A percentile compares a stretch with the other conserved stretches of the same genome.
phyloP scores from a whole-genome alignment of 2,113 vertebrate genomes.

The Saguinus midas region DNA sequence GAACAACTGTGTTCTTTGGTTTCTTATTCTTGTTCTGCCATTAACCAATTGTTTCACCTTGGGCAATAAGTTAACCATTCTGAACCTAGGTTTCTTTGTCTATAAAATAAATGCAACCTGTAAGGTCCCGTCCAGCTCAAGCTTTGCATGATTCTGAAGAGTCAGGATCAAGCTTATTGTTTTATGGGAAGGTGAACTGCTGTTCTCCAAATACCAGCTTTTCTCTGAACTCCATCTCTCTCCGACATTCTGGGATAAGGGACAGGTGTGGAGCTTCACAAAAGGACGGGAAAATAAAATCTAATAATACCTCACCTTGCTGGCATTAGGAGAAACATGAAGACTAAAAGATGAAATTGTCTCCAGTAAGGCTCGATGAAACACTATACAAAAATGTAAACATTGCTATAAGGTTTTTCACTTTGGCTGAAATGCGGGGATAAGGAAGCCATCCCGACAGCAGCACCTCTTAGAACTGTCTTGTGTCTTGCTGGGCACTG shows the following conservation, averaged over 20 bases:
- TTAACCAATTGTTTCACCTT: not conserved
- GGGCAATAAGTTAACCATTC: not conserved
- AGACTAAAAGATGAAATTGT: not conserved
- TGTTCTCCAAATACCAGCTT: not conserved
- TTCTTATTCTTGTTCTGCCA: not conserved
- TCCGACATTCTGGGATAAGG: not conserved
- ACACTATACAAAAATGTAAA: not conserved
- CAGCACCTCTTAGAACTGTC: not conserved
- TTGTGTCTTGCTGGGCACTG: not conserved
- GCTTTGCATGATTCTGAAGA: not conserved
- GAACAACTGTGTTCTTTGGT: not conserved
- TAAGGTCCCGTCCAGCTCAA: not conserved
- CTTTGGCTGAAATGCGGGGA: not conserved
- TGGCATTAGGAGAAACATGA: not conserved
- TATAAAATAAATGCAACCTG: not conserved
- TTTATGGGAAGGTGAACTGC: not conserved
- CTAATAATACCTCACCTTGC: not conserved
- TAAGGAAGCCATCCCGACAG: not conserved
- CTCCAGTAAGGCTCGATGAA: not conserved
- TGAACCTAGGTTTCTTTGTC: not conserved
- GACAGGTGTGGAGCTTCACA: not conserved
- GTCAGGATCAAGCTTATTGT: not conserved
- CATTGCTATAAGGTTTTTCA: not conserved
- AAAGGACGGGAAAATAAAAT: not conserved
- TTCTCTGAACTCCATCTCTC: not conserved